Evolutionary conservation across 2,113 vertebrate genomes (phyloP), one percentile per base, ranked within the genome.

Genomic region (Pelecanus crispus): DNA sequence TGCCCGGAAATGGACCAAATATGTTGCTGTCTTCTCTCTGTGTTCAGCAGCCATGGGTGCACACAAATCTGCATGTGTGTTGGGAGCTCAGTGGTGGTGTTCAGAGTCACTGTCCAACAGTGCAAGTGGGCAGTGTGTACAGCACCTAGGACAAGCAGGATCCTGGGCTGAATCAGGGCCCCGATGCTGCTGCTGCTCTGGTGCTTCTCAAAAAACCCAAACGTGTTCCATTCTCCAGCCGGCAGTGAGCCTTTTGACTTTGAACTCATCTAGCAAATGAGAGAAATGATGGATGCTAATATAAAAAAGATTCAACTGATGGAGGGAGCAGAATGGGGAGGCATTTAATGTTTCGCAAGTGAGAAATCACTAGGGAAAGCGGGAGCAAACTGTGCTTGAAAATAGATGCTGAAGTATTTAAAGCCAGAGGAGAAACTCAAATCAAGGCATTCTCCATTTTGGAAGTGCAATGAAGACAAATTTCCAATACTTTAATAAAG

Each of bases 31-130:
- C 28, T 80, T 36, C 70, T 47, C 55, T 66, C 28, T 0, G 0
- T 55, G 32, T n/a, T 72, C 25, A 12, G 72, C 81, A 70, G 50
- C 55, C 1, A 0, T 0, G 2, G 13, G 20, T 32, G 11, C 70
- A 28, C 32, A 17, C 15, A 59, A 29, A 70, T 25, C 36, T n/a
- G 3, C 22, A 2, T 0, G 0, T 16, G 8, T 0, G 9, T 56
- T 22, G 34, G 59, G 40, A 88, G 40, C 49, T 74, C 65, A 15
- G 32, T 12, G 25, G 16, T 44, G 29, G 12, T 13, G 11, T n/a
- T 71, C 22, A n/a, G 13, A 13, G 62, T 32, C 32, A 21, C 42
- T 14, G 34, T 10, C 25, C 29, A 9, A 14, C 13, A 32, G 47
- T 7, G 28, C 31, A n/a, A 44, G 45, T 17, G 18, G 31, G 28